These are phyloP conservation scores for Argyrosomus regius DNA, from an alignment of 2,797 vertebrate species.

Conservation along the genomic window DNA sequence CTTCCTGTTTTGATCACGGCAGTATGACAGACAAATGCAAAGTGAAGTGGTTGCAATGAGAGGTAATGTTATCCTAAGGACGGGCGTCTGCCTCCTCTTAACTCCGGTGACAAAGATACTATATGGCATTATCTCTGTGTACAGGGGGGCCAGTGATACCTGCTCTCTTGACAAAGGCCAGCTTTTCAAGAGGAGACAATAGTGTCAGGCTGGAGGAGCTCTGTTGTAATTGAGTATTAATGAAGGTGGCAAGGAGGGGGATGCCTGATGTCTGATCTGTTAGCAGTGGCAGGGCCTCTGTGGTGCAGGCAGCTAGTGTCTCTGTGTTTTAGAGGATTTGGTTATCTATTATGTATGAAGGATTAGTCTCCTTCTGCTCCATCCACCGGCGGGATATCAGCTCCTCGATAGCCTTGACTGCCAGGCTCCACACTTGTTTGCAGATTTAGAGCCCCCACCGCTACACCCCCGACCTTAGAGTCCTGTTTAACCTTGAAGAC, in stretches of 20 bases:
- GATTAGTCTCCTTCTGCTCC: conserved; percentile 82
- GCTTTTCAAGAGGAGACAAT: conserved; percentile 72
- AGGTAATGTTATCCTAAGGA: conserved; percentile 40
- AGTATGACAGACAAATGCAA: conserved; percentile 56
- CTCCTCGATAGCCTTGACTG: conserved; percentile 79
- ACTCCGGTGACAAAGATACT: conserved; percentile 60
- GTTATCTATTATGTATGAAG: conserved; percentile 89
- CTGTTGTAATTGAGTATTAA: conserved; percentile 84
- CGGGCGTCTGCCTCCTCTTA: conserved; percentile 46
- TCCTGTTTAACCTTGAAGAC: conserved; percentile 82
- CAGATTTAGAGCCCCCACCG: conserved; percentile 61
- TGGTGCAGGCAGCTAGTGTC: conserved; percentile 71
- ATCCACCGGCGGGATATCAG: conserved; percentile 73
- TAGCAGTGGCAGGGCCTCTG: conserved; percentile 76
- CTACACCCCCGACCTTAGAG: conserved; percentile 50
- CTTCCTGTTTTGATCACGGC: conserved; percentile 58
- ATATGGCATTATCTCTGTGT: conserved; percentile 52
- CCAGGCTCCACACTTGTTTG: conserved; percentile 76
- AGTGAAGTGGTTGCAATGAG: conserved; percentile 53
- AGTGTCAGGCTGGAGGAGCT: conserved; percentile 60
- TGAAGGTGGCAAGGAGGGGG: conserved; percentile 70
- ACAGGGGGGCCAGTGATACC: conserved; percentile 38
- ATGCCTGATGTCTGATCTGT: conserved; percentile 80
- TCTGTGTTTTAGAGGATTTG: conserved; percentile 86
- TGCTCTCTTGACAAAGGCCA: conserved; percentile 67